Conservation (phyloP, 2,888 invertebrate species). For the Dynastes tityus region DNA sequence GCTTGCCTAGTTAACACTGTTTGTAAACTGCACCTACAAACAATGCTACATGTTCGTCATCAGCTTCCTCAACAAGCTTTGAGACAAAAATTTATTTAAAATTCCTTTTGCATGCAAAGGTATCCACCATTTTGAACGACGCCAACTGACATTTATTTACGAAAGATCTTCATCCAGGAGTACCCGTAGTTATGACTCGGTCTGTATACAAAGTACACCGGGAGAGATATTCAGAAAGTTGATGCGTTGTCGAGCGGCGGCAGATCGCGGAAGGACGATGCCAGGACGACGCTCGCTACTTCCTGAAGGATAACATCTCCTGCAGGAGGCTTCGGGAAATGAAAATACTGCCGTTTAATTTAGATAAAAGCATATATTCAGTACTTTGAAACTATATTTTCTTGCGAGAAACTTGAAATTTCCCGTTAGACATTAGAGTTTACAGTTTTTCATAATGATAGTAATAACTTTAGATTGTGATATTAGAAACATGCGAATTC, state of each 20-base stretch:
- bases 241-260: slow-evolving; percentile 44
- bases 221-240: slow-evolving; percentile 42
- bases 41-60: too few relatives aligned
- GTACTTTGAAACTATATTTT: slow-evolving; percentile 57
- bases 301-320: slow-evolving; percentile 71
- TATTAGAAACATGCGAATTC: background rate
- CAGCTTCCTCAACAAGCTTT: too few relatives aligned
- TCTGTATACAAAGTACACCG: background rate
- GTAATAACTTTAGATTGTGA: background rate
- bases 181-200: background rate
- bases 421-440: background rate
- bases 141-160: background rate
- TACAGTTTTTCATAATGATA: background rate
- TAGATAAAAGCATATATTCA: slow-evolving; percentile 74
- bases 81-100: too few relatives aligned
- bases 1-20: too few relatives aligned
- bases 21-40: too few relatives aligned
- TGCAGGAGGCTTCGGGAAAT: slow-evolving; percentile 71
- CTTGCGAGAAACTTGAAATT: slow-evolving; percentile 49
- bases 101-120: too few relatives aligned
- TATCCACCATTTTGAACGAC: too few relatives aligned
- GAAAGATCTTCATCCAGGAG: background rate
- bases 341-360: slow-evolving; percentile 75
- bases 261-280: slow-evolving; percentile 54
- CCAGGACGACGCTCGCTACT: slow-evolving; percentile 61